These are phyloP conservation scores for Calephelis virginiensis DNA, from an alignment of 1,140 invertebrate genomes.

Conservation along the genomic window DNA sequence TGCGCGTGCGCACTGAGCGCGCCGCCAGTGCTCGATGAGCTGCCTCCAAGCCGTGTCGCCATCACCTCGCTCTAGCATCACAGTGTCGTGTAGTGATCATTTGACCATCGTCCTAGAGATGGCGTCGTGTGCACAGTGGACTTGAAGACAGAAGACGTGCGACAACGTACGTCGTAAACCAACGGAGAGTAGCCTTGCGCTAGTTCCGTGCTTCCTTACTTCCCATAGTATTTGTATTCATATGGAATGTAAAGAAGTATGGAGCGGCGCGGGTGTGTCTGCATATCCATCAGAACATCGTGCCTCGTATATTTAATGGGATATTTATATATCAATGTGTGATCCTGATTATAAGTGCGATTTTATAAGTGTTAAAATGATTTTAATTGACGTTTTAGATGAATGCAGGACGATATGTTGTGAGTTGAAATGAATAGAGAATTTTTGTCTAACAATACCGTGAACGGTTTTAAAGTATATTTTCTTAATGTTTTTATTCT, in stretches of 20 bases:
- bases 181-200: slow-evolving; percentile 77
- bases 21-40: slow-evolving; percentile 64
- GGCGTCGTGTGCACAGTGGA: slow-evolving; percentile 39
- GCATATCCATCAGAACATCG: slow-evolving; percentile 39
- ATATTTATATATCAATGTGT: slow-evolving; percentile 10
- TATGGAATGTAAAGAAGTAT: slow-evolving; percentile 99
- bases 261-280: slow-evolving; percentile 82
- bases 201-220: slow-evolving; percentile 96
- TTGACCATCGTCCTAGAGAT: slow-evolving; percentile 52
- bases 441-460: not conserved
- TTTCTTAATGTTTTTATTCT: not conserved
- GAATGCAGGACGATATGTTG: slow-evolving; percentile 2
- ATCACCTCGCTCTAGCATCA: slow-evolving; percentile 47
- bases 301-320: slow-evolving; percentile 11
- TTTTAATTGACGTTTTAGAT: slow-evolving; percentile 8
- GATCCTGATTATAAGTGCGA: not conserved
- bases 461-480: not conserved
- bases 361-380: slow-evolving; percentile 8
- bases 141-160: slow-evolving; percentile 29
- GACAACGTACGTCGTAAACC: slow-evolving; percentile 27
- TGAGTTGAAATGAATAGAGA: slow-evolving; percentile 6
- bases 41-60: slow-evolving; percentile 64
- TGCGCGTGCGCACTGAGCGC: slow-evolving; percentile 69
- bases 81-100: slow-evolving; percentile 43
- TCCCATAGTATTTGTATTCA: slow-evolving; percentile 90